Evolutionary conservation across 2,888 invertebrate species (phyloP).

Genomic region (Leucophora obtusa): DNA sequence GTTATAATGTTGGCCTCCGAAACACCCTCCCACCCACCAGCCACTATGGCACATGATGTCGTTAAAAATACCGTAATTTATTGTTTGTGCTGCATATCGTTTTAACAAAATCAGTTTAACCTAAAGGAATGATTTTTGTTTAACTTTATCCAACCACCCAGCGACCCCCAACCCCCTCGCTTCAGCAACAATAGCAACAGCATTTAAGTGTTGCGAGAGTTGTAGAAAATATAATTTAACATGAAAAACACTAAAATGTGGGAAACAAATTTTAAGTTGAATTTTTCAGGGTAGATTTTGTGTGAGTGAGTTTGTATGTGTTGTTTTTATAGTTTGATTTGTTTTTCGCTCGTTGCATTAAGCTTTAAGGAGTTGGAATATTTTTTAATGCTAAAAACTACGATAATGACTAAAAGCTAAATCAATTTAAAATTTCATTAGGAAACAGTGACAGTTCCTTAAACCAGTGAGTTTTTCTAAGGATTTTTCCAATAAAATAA

Average conservation of each 20-base stretch:
- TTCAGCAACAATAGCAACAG: not conserved
- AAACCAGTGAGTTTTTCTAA: too few species aligned
- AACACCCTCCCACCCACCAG: not conserved
- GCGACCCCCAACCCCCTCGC: not conserved
- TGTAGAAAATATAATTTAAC: not conserved
- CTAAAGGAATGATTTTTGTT: slow-evolving; percentile 36
- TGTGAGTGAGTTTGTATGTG: not conserved
- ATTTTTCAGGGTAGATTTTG: slow-evolving; percentile 20
- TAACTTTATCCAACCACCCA: not conserved
- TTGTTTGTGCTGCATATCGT: slow-evolving; percentile 48
- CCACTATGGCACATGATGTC: slow-evolving; percentile 17
- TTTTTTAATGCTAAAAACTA: too few species aligned
- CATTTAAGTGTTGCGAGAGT: not conserved
- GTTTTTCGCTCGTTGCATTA: not conserved
- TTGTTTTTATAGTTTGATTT: slow-evolving; percentile 18
- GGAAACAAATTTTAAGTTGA: slow-evolving; percentile 7
- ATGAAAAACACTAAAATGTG: slow-evolving; percentile 11
- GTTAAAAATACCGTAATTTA: slow-evolving; percentile 40
- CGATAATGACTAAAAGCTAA: too few species aligned
- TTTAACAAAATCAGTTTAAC: slow-evolving; percentile 56
- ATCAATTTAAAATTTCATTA: too few species aligned
- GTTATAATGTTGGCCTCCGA: not conserved
- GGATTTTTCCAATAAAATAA: too few species aligned
- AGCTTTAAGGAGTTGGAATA: not conserved
- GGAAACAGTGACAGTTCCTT: too few species aligned